Conservation (phyloP, 2,113 vertebrate genomes). For the Psilopogon haemacephalus region DNA sequence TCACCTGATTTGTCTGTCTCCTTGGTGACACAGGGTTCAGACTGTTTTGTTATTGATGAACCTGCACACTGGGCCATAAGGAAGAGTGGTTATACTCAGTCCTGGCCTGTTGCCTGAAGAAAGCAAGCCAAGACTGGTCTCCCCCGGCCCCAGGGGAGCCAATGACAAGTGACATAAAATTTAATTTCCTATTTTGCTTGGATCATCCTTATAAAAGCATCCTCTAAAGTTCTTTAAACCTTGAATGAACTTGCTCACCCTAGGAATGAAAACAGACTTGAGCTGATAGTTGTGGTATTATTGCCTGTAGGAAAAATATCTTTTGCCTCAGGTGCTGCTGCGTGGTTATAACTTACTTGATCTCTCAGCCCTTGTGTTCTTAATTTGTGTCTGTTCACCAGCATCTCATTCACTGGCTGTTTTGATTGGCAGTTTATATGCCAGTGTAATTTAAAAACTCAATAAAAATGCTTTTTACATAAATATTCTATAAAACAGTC, state of each 20-base stretch:
- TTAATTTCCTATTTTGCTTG: background rate
- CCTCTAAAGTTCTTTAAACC: conserved; percentile 3
- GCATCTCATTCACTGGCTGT: background rate
- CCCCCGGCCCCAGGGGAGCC: rapidly evolving
- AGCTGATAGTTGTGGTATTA: background rate
- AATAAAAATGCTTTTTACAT: conserved; percentile 54
- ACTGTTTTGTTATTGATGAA: background rate
- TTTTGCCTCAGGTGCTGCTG: background rate
- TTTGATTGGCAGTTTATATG: background rate
- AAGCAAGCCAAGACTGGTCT: background rate
- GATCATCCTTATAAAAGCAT: background rate
- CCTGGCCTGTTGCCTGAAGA: background rate
- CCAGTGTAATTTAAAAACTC: conserved; percentile 27
- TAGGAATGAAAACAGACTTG: background rate
- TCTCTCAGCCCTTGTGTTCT: background rate
- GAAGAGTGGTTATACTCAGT: background rate
- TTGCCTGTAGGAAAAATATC: background rate
- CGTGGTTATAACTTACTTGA: background rate
- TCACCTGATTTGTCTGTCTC: no score
- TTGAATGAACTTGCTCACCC: background rate
- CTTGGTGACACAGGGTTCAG: background rate
- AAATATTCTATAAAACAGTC: conserved; percentile 27
- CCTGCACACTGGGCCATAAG: background rate
- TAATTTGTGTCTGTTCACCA: conserved; percentile 6
- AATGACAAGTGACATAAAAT: background rate